phyloP scores from a whole-genome alignment of 1,140 invertebrate genomes.

The Thaumatotibia leucotreta region DNA sequence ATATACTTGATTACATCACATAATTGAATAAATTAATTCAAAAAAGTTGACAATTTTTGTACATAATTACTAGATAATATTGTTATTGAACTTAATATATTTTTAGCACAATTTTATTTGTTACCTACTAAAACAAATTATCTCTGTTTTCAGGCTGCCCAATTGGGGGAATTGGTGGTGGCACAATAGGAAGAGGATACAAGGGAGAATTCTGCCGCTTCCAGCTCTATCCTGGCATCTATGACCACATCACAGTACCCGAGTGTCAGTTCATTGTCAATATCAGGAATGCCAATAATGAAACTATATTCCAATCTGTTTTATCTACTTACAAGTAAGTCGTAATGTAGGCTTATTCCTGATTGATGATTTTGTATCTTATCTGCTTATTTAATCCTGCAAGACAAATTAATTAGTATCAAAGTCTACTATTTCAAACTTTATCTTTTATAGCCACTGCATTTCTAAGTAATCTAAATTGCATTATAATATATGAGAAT shows the following conservation, averaged over 20 bases:
- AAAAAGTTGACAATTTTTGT: too few relatives aligned
- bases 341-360: constrained; percentile 12
- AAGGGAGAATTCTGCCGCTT: constrained; percentile 96
- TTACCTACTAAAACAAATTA: constrained; percentile 17
- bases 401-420: too few relatives aligned
- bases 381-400: background rate
- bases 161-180: constrained; percentile 93
- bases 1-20: too few relatives aligned
- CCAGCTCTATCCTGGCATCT: constrained; percentile 91
- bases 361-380: background rate
- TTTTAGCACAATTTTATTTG: too few relatives aligned
- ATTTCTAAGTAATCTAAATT: too few relatives aligned
- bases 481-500: too few relatives aligned
- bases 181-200: constrained; percentile 93
- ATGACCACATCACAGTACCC: constrained; percentile 88
- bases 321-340: constrained; percentile 84
- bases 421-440: too few relatives aligned
- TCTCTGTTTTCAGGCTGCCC: constrained; percentile 84
- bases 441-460: too few relatives aligned
- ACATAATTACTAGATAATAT: too few relatives aligned
- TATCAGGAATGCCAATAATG: constrained; percentile 82
- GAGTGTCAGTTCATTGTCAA: constrained; percentile 93
- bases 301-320: constrained; percentile 91
- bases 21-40: too few relatives aligned
- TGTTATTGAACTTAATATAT: too few relatives aligned